phyloP scores from a whole-genome alignment of 1,140 invertebrate genomes.

The Trachymyrmex cornetzi region DNA sequence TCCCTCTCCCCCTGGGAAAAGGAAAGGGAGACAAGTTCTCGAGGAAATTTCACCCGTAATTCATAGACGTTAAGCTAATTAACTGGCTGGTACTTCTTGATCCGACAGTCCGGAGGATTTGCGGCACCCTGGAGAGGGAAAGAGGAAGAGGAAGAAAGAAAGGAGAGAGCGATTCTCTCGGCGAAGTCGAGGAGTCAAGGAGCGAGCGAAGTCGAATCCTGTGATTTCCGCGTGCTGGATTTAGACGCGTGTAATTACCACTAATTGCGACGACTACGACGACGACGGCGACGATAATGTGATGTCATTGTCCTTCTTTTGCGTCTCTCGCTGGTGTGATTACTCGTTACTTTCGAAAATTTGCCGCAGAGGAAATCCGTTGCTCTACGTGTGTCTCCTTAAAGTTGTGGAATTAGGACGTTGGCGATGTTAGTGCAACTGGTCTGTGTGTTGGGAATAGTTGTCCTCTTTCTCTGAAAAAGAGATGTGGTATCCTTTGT shows the following conservation, averaged over 20 bases:
- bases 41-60: constrained; percentile 55
- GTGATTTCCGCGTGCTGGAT: constrained; percentile 41
- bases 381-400: neutral
- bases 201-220: neutral
- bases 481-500: neutral
- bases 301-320: constrained; percentile 33
- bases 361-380: constrained; percentile 3
- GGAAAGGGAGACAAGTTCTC: constrained; percentile 49
- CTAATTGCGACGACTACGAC: constrained; percentile 27
- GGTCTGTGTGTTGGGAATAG: neutral
- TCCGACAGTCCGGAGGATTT: constrained; percentile 53
- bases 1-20: neutral
- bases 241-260: constrained; percentile 46
- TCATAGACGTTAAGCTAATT: constrained; percentile 62
- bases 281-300: neutral
- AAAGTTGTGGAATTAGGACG: constrained; percentile 12
- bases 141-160: neutral
- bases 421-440: constrained; percentile 9
- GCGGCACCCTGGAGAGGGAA: constrained; percentile 37
- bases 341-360: constrained; percentile 30
- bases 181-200: constrained; percentile 24
- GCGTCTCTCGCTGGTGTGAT: neutral
- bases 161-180: constrained; percentile 5
- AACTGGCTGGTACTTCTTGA: constrained; percentile 50
- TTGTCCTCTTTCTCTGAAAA: neutral